Base-by-base conservation (phyloP, 2,113 vertebrate genomes). In the Protomyctophum bolini region DNA sequence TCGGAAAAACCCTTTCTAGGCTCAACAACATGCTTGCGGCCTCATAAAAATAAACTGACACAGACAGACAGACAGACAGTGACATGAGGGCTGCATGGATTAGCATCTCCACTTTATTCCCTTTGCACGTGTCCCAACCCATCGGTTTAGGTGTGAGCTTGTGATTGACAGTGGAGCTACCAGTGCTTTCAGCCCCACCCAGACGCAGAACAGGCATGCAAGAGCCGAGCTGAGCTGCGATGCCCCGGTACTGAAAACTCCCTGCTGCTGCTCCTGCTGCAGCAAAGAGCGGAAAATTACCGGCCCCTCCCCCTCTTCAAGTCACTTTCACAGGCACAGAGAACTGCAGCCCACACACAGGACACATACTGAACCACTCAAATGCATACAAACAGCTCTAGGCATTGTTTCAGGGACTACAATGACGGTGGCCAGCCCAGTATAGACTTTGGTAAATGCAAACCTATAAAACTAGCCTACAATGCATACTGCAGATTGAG, bases 281-380 rank as follows among this genome's bases (percentile, higher is more conserved):
- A 85, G 83, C 71, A 51, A 68, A 77, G 66, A 91, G 86, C 77
- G 91, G 91, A 93, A 93, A 93, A 92, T 86, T 92, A 93, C 91
- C 70, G 73, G 77, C 88, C 90, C 92, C 82, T 88, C 90, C 91
- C 92, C 91, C 86, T 21, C 51, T 56, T 46, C n/a, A 50, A 29
- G 14, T 73, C 54, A 56, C 70, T 1, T 63, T 63, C 84, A 68
- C 76, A 69, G 56, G 51, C 78, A 83, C 77, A 80, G 62, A 73
- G 58, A 87, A 68, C 83, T 75, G 86, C 82, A 79, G 85, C 79
- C 33, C 5, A 71, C 29, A 65, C 63, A 75, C 75, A 67, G 65
- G 74, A 67, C 77, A 70, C 64, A 75, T 58, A 75, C 69, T 70
- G 70, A 75, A 84, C 33, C 76, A 70, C 77, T 76, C 86, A 68